Conservation (phyloP, 2,888 invertebrate genomes). For the Neocrepidodera transversa region DNA sequence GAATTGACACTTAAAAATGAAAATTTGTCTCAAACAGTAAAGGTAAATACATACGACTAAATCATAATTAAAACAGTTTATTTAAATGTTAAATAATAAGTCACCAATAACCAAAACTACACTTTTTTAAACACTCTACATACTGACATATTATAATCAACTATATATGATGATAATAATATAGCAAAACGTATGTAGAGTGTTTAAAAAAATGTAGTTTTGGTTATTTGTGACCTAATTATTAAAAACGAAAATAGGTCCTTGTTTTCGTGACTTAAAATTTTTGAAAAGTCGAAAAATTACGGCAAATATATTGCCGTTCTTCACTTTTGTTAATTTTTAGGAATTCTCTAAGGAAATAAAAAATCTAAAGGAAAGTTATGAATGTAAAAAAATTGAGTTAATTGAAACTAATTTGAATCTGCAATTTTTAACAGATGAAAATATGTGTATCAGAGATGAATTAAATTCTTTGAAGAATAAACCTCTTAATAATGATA, state of each 20-base stretch:
- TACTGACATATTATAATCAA: too few relatives aligned
- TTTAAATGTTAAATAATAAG: too few relatives aligned
- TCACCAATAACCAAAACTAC: too few relatives aligned
- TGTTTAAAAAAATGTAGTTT: too few relatives aligned
- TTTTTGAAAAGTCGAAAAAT: not conserved
- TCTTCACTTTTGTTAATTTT: slow-evolving; percentile 8
- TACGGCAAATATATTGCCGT: too few relatives aligned
- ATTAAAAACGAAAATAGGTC: too few relatives aligned
- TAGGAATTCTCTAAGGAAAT: slow-evolving; percentile 42
- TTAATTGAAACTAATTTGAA: slow-evolving; percentile 44
- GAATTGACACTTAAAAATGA: slow-evolving; percentile 28
- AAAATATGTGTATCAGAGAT: slow-evolving; percentile 43
- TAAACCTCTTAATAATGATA: slow-evolving; percentile 48
- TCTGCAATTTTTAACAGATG: slow-evolving; percentile 50
- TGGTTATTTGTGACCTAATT: too few relatives aligned
- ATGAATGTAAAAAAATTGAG: slow-evolving; percentile 47
- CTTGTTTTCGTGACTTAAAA: not conserved
- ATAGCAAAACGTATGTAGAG: too few relatives aligned
- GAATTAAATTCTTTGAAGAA: slow-evolving; percentile 50
- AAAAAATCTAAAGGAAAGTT: slow-evolving; percentile 40
- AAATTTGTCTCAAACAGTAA: slow-evolving; percentile 17
- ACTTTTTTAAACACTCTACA: too few relatives aligned
- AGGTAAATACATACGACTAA: slow-evolving; percentile 23
- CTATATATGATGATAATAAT: too few relatives aligned
- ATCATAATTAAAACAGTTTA: too few relatives aligned